A percentile compares a stretch with the other conserved stretches of the same genome.
Evolutionary conservation across 2,888 invertebrate species (phyloP).

Genomic region (Callyntrura sp.): DNA sequence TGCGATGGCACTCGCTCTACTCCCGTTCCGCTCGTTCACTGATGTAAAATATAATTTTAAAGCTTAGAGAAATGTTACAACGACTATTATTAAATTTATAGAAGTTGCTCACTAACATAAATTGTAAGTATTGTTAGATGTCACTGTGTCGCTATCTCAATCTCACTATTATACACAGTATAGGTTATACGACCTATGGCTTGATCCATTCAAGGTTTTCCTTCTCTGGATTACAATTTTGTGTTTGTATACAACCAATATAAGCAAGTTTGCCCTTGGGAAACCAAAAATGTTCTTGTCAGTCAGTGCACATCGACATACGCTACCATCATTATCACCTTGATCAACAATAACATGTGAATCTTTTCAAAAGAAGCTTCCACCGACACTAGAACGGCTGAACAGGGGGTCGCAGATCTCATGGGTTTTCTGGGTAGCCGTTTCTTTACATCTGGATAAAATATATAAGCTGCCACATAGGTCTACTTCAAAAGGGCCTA

Average conservation of each 20-base stretch:
- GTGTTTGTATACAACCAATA: not conserved
- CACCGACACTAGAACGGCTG: not conserved
- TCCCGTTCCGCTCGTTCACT: not conserved
- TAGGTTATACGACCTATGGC: not conserved
- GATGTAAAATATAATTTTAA: not conserved
- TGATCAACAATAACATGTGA: slow-evolving; percentile 40
- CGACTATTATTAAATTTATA: not conserved
- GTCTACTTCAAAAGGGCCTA: not conserved
- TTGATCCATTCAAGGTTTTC: not conserved
- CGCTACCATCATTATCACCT: slow-evolving; percentile 23
- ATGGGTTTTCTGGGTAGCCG: slow-evolving; percentile 15
- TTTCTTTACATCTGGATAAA: slow-evolving; percentile 54
- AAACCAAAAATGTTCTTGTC: slow-evolving; percentile 38
- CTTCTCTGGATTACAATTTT: not conserved
- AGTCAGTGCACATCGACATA: not conserved
- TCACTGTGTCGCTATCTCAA: not conserved
- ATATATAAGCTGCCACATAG: not conserved
- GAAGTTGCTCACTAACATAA: not conserved
- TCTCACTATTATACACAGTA: not conserved
- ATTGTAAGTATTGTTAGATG: not conserved
- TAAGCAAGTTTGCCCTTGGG: not conserved
- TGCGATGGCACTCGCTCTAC: not conserved
- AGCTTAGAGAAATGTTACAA: not conserved
- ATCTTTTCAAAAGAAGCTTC: slow-evolving; percentile 23
- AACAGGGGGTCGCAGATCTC: not conserved